These are phyloP conservation scores for Triplophysa tibetana DNA, from an alignment of 2,113 vertebrate genomes.

Conservation along the genomic window DNA sequence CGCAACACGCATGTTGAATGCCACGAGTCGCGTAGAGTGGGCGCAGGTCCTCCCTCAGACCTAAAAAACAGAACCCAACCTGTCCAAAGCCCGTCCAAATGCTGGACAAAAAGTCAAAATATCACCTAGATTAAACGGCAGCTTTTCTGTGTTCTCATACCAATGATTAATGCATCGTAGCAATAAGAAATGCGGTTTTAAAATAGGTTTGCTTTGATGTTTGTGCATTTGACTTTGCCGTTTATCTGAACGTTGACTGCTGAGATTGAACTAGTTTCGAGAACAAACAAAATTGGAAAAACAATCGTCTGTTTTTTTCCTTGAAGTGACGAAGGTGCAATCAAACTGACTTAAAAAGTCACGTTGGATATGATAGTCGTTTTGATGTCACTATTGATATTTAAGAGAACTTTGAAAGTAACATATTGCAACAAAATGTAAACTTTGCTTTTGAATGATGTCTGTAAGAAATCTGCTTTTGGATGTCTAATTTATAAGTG, in stretches of 20 bases:
- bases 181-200: constrained; percentile 1
- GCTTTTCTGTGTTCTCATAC: neutral
- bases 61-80: constrained; percentile 11
- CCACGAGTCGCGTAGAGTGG: constrained; percentile 71
- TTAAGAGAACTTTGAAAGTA: too few relatives aligned
- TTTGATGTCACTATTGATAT: too few relatives aligned
- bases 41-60: constrained; percentile 69
- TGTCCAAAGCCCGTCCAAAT: neutral
- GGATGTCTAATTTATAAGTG: too few relatives aligned
- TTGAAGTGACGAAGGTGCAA: too few relatives aligned
- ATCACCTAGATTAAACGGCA: neutral
- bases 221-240: neutral
- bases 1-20: constrained; percentile 43
- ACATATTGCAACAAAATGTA: too few relatives aligned
- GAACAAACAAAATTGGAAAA: neutral
- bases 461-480: too few relatives aligned
- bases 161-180: constrained; percentile 1
- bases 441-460: too few relatives aligned
- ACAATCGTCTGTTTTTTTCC: too few relatives aligned
- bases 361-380: too few relatives aligned
- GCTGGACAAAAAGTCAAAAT: neutral
- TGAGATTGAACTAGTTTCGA: too few relatives aligned
- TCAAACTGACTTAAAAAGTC: too few relatives aligned
- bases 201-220: neutral
- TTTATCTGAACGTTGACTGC: too few relatives aligned